These are phyloP conservation scores for Hexactinellida sp. DNA, from an alignment of 37 sponge, comb jelly and placozoan species.

Conservation along the genomic window DNA sequence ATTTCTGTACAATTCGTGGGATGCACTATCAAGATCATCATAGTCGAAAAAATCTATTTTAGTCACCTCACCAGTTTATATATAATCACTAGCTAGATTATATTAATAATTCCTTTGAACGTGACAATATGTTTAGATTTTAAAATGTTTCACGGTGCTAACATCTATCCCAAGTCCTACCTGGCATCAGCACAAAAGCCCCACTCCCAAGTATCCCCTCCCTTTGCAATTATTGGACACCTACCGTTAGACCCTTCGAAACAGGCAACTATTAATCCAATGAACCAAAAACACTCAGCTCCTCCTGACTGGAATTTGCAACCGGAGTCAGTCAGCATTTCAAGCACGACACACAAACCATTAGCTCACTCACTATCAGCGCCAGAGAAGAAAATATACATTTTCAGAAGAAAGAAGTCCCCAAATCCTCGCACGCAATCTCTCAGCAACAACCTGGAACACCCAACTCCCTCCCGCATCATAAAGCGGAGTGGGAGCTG, in stretches of 20 bases:
- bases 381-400: constrained; percentile 1
- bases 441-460: not conserved
- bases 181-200: not conserved
- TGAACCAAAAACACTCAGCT: not conserved
- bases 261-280: not conserved
- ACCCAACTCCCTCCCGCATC: not conserved
- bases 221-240: not conserved
- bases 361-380: not conserved
- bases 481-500: not conserved
- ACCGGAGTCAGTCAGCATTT: not conserved
- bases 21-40: too few relatives aligned
- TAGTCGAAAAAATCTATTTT: too few relatives aligned
- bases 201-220: not conserved
- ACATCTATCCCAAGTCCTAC: not conserved
- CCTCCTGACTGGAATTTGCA: not conserved
- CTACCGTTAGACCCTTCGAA: not conserved
- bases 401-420: constrained; percentile 11
- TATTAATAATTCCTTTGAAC: not conserved
- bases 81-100: not conserved
- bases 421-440: constrained; percentile 2
- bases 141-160: not conserved
- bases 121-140: not conserved
- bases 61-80: too few relatives aligned
- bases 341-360: not conserved
- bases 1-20: too few relatives aligned